Evolutionary conservation across 2,113 vertebrate species (phyloP).

Genomic region (Lasiurus borealis): DNA sequence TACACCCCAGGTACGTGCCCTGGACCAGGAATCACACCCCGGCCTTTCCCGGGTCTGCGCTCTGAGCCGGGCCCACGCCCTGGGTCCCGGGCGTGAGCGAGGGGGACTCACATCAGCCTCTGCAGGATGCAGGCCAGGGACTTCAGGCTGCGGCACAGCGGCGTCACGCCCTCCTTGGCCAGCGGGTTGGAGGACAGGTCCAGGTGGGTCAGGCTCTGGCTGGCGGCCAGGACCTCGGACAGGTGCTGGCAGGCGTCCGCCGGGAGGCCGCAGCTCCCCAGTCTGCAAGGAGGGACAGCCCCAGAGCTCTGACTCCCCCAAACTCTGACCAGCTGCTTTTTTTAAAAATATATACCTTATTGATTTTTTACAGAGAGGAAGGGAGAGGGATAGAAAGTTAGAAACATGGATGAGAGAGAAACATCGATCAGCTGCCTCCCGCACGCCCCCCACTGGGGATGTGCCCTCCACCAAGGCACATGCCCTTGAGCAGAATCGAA

Average conservation of each 20-base stretch:
- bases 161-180: not conserved
- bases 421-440: too few species aligned
- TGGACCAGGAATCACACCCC: too few species aligned
- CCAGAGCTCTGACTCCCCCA: too few species aligned
- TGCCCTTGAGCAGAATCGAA: too few species aligned
- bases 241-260: not conserved
- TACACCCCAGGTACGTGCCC: too few species aligned
- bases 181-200: slow-evolving; percentile 37
- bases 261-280: slow-evolving; percentile 19
- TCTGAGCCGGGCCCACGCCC: rapidly evolving
- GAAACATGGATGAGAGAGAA: too few species aligned
- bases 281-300: slow-evolving; percentile 22
- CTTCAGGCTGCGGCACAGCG: not conserved
- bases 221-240: not conserved
- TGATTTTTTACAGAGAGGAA: too few species aligned
- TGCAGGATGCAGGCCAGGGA: not conserved
- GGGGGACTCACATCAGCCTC: slow-evolving; percentile 64
- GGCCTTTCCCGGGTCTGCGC: rapidly evolving
- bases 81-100: rapidly evolving
- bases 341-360: too few species aligned
- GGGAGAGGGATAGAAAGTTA: too few species aligned
- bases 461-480: too few species aligned
- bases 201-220: slow-evolving; percentile 46
- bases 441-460: too few species aligned
- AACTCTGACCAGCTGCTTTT: too few species aligned